Evolutionary conservation across 2,888 invertebrate species (phyloP), one percentile per base, ranked within the genome.

Genomic region (Sthenelais limicola): DNA sequence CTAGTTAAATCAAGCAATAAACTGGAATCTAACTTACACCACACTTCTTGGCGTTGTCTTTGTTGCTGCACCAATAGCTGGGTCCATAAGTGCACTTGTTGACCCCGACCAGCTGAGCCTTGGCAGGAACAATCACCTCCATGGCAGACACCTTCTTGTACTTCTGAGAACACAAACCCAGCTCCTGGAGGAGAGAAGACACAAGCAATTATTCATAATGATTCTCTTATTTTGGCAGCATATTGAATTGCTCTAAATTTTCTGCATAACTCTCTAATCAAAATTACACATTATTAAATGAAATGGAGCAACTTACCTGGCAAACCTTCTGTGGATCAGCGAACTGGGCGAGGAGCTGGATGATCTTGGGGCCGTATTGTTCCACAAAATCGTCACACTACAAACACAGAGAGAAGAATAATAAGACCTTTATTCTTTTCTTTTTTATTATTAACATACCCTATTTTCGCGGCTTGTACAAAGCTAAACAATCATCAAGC

Each of bases 61-160:
- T 72, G 66, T 66, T 79, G 28, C 75, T 77, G 74, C 84, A 84
- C 84, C 84, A 85, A 77, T 78, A 83, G 21, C 80, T 67, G 5
- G 84, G 84, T 4, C 84, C 84, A 68, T 76, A 82, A 9, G 81
- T 80, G 73, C 84, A 85, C 70, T 82, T 77, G 38, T 80, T 77
- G 33, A 49, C 56, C n/a, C 83, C 84, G 47, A 83, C 68, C 32
- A 78, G 24, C 2, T 33, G 58, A 21, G 56, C 67, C 21, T 72
- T 52, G 51, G 24, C 54, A n/a, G 74, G 73, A 26, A 24, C 7
- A n/a, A 76, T 48, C 15, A 33, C 15, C 24, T 33, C 30, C 1
- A 21, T 7, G 3, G 15, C 12, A 15, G 15, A 15, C 21, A 70
- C 3, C 48, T 38, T 33, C n/a, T 43, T 21, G 71, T 49, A 68